Evolutionary conservation across 2,113 vertebrate species (phyloP).

Genomic region (Ornithorhynchus anatinus): DNA sequence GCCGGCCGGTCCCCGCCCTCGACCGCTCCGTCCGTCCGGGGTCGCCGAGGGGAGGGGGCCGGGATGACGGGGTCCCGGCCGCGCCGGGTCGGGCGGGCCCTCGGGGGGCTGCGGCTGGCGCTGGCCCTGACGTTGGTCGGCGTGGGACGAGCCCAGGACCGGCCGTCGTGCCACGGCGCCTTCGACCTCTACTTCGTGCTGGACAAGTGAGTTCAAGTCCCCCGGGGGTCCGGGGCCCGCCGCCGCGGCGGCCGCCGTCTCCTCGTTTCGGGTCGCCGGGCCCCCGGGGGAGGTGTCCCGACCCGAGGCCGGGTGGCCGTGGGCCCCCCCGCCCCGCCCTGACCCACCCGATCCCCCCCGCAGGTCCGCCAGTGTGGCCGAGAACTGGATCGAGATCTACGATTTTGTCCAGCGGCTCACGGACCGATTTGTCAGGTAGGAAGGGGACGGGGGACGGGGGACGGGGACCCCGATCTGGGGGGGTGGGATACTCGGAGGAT

Average conservation of each 20-base stretch:
- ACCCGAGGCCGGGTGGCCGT: not conserved
- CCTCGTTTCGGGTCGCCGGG: rapidly evolving
- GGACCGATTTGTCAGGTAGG: slow-evolving; percentile 92
- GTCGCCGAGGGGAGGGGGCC: too few relatives aligned
- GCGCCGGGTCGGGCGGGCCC: not conserved
- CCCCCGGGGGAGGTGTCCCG: not conserved
- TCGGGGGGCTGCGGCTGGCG: not conserved
- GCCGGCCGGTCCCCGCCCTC: not conserved
- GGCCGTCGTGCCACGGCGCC: slow-evolving; percentile 81
- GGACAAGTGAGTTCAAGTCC: slow-evolving; percentile 80
- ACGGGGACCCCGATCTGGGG: too few relatives aligned
- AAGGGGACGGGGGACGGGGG: too few relatives aligned
- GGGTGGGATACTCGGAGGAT: too few relatives aligned
- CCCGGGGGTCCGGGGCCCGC: not conserved
- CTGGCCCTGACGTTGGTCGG: slow-evolving; percentile 19
- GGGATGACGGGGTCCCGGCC: not conserved
- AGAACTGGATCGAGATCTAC: slow-evolving; percentile 88
- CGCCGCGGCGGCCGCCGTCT: not conserved
- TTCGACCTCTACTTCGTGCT: slow-evolving; percentile 93
- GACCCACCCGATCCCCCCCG: slow-evolving; percentile 17
- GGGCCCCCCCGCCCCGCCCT: not conserved
- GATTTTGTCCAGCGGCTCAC: slow-evolving; percentile 89
- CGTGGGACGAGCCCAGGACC: slow-evolving; percentile 55
- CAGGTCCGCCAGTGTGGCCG: slow-evolving; percentile 88
- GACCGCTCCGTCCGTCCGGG: not conserved